Conservation (phyloP, 2,888 invertebrate species). For the Phalangium opilio region DNA sequence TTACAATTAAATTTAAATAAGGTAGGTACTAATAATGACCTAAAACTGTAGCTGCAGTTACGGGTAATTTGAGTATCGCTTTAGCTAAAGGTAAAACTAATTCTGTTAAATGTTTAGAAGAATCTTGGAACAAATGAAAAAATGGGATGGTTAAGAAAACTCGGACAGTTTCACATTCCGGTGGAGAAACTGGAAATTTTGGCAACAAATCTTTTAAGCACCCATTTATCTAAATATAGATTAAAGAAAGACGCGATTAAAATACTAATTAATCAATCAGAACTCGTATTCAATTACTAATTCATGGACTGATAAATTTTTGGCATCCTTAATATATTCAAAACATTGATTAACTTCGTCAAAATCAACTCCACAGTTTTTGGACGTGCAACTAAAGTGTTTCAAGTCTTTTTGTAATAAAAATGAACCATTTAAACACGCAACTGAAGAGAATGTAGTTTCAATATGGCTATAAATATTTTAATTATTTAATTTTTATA, state of each 20-base stretch:
- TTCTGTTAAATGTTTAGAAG: conserved; percentile 41
- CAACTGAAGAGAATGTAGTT: conserved; percentile 64
- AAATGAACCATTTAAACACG: conserved; percentile 81
- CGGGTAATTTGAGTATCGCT: conserved; percentile 39
- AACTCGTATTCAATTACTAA: neutral
- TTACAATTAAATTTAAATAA: no score
- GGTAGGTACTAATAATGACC: neutral
- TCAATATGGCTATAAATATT: conserved; percentile 54
- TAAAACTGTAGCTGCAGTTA: neutral
- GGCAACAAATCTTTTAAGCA: conserved; percentile 51
- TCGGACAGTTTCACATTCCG: conserved; percentile 70
- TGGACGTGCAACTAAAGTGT: conserved; percentile 63
- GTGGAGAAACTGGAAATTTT: conserved; percentile 51
- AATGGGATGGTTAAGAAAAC: conserved; percentile 67
- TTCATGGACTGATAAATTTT: conserved; percentile 37
- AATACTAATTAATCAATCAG: no score
- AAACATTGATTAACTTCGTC: conserved; percentile 42
- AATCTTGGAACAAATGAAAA: conserved; percentile 70
- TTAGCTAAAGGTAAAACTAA: conserved; percentile 59
- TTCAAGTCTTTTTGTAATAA: conserved; percentile 45
- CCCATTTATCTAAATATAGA: conserved; percentile 47
- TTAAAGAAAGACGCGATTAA: neutral
- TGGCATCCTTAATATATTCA: conserved; percentile 48
- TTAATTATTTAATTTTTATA: no score
- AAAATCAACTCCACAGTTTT: conserved; percentile 65